Evolutionary conservation across 2,113 vertebrate species (phyloP), one percentile per base, ranked within the genome.

Genomic region (Hemicordylus capensis): DNA sequence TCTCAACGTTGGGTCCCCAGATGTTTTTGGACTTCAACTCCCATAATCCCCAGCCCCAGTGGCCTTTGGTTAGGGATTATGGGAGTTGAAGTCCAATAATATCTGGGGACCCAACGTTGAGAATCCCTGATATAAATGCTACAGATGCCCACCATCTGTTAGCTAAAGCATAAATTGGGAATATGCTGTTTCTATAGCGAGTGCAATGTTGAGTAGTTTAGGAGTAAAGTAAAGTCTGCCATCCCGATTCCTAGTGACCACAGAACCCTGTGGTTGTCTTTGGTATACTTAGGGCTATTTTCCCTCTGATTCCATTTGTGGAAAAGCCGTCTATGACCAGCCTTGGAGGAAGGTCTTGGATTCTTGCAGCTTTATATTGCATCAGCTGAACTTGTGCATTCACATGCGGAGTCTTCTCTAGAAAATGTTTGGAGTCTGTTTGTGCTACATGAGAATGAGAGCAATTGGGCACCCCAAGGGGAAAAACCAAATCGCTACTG

Each of bases 401-500:
- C 42, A 17, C 63, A 64, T 44, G 2, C 26, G 4, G 3, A 26
- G 17, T 48, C 63, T 59, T 48, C 59, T 37, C 24, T n/a, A 37
- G 51, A 77, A 77, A 56, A 76, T 34, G 8, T 56, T 67, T 59
- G 51, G 24, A n/a, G 42, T 37, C 72, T 67, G 26, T 66, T 76
- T 70, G n/a, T 76, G 79, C 58, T 81, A 61, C 28, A 42, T 44
- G 34, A 37, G 34, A 34, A 82, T 24, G 12, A 24, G 59, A 75
- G 37, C 34, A 66, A 19, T 34, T 5, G 28, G 46, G 51, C 22
- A 59, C 61, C 20, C 80, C n/a, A 31, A 37, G 17, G 39, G 64
- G 26, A 6, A 54, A 76, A 39, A 63, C n/a, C 77, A 66, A 86
- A 87, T 59, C 28, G n/a, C 80, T 77, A 37, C 74, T 59, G 63